Percentiles rank a stretch among this genome's conserved stretches.
phyloP scores from a whole-genome alignment of 2,888 invertebrate species.

The Tridacna crocea region DNA sequence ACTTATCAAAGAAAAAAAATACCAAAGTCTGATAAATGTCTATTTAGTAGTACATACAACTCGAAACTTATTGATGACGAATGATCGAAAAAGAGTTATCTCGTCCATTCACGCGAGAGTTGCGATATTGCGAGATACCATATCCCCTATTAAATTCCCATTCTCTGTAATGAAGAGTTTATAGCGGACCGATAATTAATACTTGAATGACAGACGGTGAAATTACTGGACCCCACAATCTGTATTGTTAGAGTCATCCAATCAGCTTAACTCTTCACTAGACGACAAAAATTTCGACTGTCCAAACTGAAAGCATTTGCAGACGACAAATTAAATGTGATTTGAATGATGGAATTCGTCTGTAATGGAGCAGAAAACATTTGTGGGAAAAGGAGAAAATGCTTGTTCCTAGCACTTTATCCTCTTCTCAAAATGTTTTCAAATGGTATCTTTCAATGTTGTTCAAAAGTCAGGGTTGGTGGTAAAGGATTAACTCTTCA shows the following conservation, averaged over 20 bases:
- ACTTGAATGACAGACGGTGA: constrained; percentile 39
- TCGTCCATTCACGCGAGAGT: constrained; percentile 53
- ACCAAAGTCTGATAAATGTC: constrained; percentile 37
- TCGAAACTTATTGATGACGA: constrained; percentile 20
- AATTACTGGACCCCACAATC: constrained; percentile 40
- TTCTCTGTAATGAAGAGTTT: constrained; percentile 49
- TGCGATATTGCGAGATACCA: constrained; percentile 42
- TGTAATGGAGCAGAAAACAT: too few species aligned
- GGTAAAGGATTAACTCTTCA: too few species aligned
- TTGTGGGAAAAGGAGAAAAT: too few species aligned
- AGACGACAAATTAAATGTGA: too few species aligned
- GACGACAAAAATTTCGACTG: too few species aligned
- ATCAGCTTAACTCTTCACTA: constrained; percentile 19
- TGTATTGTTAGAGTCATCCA: neutral
- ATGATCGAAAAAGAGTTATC: constrained; percentile 36
- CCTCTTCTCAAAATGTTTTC: too few species aligned
- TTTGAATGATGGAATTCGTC: too few species aligned
- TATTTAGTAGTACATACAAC: constrained; percentile 13
- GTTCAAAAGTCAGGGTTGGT: too few species aligned
- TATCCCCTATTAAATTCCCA: constrained; percentile 59
- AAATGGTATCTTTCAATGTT: too few species aligned
- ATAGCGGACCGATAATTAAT: constrained; percentile 53
- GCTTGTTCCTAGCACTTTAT: too few species aligned
- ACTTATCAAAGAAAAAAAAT: neutral
- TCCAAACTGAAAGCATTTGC: too few species aligned